Conservation (phyloP, 2,888 invertebrate species). For the Crematogaster levior region DNA sequence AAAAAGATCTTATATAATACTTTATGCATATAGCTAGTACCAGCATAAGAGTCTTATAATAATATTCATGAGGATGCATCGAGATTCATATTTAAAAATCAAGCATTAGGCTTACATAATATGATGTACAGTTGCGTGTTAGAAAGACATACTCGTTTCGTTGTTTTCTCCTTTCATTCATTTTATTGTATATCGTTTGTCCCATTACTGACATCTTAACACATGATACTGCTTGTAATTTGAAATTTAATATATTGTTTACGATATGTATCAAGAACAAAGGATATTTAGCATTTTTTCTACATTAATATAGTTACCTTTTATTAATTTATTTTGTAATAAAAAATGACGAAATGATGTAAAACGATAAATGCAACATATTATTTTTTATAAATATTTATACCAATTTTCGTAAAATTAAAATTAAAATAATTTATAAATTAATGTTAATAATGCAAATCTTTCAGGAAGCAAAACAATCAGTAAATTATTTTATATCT, state of each 20-base stretch:
- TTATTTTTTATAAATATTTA: too few species aligned
- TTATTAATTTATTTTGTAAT: background rate
- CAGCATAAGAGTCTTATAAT: background rate
- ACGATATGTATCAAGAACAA: background rate
- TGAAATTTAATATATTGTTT: background rate
- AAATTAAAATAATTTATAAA: too few species aligned
- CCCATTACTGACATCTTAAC: background rate
- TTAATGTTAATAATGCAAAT: background rate
- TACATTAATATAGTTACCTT: background rate
- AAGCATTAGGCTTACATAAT: background rate
- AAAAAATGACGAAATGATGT: background rate
- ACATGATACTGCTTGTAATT: background rate
- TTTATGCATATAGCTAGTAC: background rate
- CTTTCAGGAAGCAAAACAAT: background rate
- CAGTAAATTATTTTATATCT: background rate
- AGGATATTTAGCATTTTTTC: background rate
- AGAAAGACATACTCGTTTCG: background rate
- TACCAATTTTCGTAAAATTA: too few species aligned
- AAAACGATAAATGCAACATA: background rate
- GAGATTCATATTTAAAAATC: background rate
- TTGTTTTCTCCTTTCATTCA: background rate
- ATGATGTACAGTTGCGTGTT: background rate
- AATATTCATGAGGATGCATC: background rate
- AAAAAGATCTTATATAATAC: background rate
- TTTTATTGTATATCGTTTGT: background rate